Evolutionary conservation across 2,888 invertebrate genomes (phyloP).

Genomic region (Pseudococcus jackbeardsleyi): DNA sequence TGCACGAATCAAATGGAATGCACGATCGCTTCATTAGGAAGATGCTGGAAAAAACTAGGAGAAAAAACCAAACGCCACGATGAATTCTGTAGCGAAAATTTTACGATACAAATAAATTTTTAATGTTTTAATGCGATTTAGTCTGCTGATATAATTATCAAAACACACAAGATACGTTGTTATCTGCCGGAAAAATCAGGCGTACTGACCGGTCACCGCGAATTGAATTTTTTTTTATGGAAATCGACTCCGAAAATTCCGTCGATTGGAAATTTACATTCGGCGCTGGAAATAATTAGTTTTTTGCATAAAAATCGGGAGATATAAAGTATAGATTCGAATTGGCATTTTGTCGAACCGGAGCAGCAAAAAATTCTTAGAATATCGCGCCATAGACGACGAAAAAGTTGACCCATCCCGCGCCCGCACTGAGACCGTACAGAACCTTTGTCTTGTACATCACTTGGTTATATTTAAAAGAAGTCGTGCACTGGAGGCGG

Average conservation of each 20-base stretch:
- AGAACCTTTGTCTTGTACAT: conserved; percentile 62
- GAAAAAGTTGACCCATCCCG: background rate
- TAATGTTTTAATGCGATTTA: conserved; percentile 45
- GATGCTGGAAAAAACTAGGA: background rate
- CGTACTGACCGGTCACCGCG: background rate
- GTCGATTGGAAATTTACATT: background rate
- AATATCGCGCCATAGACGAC: conserved; percentile 9
- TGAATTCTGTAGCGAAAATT: conserved; percentile 29
- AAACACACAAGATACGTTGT: background rate
- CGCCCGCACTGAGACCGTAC: background rate
- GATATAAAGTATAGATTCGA: background rate
- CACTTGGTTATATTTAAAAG: conserved; percentile 57
- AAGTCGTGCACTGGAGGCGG: conserved; percentile 65
- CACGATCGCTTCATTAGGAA: conserved; percentile 48
- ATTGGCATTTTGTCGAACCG: background rate
- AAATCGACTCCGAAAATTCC: background rate
- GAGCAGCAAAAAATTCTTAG: background rate
- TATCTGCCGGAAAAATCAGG: background rate
- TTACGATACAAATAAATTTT: conserved; percentile 56
- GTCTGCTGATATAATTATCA: conserved; percentile 16
- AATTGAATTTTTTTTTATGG: conserved; percentile 29
- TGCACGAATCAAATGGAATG: conserved; percentile 62
- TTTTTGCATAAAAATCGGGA: background rate
- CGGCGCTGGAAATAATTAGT: conserved; percentile 26
- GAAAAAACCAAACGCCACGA: background rate